Evolutionary conservation across 2,888 invertebrate genomes (phyloP), one percentile per base, ranked within the genome.

Genomic region (Epirrita christyi): DNA sequence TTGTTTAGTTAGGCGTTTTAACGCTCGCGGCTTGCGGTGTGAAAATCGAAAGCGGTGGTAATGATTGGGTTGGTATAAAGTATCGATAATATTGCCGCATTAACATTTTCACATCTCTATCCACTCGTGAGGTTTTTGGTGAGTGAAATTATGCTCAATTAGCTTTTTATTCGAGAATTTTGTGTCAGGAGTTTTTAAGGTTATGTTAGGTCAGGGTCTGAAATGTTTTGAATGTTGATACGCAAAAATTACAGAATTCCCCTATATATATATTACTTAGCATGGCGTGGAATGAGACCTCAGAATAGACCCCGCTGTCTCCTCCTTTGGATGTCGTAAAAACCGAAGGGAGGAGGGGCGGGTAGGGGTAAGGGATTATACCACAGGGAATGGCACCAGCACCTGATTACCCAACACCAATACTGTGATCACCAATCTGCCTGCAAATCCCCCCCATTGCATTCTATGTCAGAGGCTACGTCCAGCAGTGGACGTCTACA

Each of bases 21-120:
- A 21, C 43, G 55, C 50, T 51, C 28, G 50, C 45, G 54, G 58
- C 61, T 28, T 40, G 45, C 52, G 45, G 38, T 49, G 59, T 56
- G 43, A 59, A 71, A 66, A 73, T 64, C 66, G 72, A 73, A 70
- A 73, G 67, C 65, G 40, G 49, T 64, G 27, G 44, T 53, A 72
- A 68, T 58, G 55, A 64, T 63, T 49, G 58, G 37, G 36, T 59
- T 52, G 55, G 63, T 43, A 60, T 71, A 73, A 70, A 71, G 55
- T 65, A 64, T 64, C 65, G 61, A 69, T 73, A 69, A 71, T 68
- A 55, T 61, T 55, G 50, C 40, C 63, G 55, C 64, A 70, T 73
- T 70, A 66, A 61, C 70, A 71, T 73, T 71, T 71, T 71, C 71
- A 68, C 72, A 65, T 68, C 69, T 71, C 63, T 66, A 66, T 70